Evolutionary conservation across 2,113 vertebrate species (phyloP).

Genomic region (Odocoileus virginianus): DNA sequence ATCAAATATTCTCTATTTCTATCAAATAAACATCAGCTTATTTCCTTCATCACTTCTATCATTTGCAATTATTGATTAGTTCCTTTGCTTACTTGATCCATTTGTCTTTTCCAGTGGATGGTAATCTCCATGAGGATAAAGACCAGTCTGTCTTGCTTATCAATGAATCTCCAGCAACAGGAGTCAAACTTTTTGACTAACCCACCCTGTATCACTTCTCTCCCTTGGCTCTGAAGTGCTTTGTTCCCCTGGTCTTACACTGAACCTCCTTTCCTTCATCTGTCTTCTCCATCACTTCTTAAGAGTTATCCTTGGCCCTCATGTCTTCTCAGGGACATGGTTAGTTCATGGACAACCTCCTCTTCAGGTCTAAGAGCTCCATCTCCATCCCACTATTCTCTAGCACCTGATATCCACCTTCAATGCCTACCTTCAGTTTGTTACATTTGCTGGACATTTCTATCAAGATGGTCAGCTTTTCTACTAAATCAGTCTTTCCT

Average conservation of each 20-base stretch:
- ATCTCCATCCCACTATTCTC: background rate
- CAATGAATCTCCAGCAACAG: background rate
- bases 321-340: background rate
- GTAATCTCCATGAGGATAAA: background rate
- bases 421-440: background rate
- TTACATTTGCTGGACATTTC: background rate
- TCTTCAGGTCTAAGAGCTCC: background rate
- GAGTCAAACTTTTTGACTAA: background rate
- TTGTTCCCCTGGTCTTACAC: background rate
- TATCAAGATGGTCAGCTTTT: background rate
- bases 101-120: background rate
- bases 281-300: background rate
- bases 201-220: background rate
- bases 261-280: background rate
- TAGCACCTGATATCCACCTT: background rate
- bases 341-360: background rate
- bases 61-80: background rate
- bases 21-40: background rate
- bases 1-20: too few relatives aligned
- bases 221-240: background rate
- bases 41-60: background rate
- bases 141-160: background rate
- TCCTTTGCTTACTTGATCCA: background rate
- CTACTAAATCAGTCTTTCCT: background rate
- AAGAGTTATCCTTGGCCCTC: background rate